phyloP scores from a whole-genome alignment of 2,797 vertebrate genomes.

The Tapirus indicus region DNA sequence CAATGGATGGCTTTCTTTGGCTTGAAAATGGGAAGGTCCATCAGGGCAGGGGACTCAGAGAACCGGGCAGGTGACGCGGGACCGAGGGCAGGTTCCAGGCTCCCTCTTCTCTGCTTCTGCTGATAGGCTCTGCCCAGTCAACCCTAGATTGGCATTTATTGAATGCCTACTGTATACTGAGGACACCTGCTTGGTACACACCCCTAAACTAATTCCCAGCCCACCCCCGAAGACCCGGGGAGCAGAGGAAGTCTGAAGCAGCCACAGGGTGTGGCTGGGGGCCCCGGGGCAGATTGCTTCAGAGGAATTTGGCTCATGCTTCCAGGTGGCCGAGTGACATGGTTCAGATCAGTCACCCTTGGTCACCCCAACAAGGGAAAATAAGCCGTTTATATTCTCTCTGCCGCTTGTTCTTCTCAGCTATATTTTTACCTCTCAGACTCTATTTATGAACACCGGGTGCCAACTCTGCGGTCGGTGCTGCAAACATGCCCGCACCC shows the following conservation, averaged over 20 bases:
- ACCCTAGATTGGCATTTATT: not conserved
- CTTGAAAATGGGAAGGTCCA: not conserved
- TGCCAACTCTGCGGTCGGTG: not conserved
- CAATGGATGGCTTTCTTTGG: not conserved
- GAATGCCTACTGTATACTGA: not conserved
- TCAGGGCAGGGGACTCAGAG: not conserved
- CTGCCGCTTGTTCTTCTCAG: not conserved
- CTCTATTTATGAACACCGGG: conserved; percentile 21
- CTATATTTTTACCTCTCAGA: not conserved
- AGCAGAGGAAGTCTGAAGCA: too few species aligned
- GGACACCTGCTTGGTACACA: too few species aligned
- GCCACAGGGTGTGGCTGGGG: not conserved
- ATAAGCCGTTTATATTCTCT: not conserved
- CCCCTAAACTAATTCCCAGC: too few species aligned
- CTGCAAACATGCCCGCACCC: not conserved
- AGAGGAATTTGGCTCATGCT: not conserved
- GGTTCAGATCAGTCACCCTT: not conserved
- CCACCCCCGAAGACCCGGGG: not conserved
- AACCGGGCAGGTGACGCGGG: not conserved
- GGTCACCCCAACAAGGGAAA: not conserved
- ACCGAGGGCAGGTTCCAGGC: too few species aligned
- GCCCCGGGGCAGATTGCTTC: rapidly evolving
- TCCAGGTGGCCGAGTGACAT: not conserved
- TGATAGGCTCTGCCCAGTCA: not conserved
- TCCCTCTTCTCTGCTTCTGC: not conserved